Evolutionary conservation across 2,888 invertebrate species (phyloP).

Genomic region (Lasioglossum calceatum): DNA sequence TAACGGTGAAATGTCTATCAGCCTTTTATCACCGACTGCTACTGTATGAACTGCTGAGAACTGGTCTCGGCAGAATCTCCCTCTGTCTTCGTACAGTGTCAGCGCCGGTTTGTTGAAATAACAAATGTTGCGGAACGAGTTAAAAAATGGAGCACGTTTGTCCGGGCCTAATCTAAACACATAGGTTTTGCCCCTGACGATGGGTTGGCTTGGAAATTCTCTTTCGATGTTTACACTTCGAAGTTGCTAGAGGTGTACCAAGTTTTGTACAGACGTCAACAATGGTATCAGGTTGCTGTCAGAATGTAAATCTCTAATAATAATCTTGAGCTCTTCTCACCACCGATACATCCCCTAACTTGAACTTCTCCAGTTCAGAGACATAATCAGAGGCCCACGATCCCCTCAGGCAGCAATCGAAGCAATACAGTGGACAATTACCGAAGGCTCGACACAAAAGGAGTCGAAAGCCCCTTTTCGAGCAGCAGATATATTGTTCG

Average conservation of each 20-base stretch:
- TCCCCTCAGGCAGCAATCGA: not conserved
- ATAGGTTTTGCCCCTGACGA: not conserved
- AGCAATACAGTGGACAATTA: not conserved
- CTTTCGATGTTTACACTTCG: not conserved
- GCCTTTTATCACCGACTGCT: not conserved
- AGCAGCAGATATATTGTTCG: not conserved
- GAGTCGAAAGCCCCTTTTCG: not conserved
- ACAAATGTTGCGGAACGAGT: not conserved
- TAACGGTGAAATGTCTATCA: slow-evolving; percentile 48
- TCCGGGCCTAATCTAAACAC: not conserved
- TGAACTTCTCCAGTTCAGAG: not conserved
- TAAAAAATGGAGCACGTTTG: not conserved
- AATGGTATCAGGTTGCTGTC: too few relatives aligned
- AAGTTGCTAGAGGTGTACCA: not conserved
- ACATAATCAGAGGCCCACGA: not conserved
- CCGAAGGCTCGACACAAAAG: not conserved
- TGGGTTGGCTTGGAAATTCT: not conserved
- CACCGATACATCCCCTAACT: not conserved
- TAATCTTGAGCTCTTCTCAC: not conserved
- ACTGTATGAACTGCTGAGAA: not conserved
- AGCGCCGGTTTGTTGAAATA: not conserved
- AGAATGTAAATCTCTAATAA: not conserved
- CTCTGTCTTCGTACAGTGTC: not conserved
- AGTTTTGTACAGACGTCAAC: not conserved
- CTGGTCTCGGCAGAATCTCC: not conserved